Evolutionary conservation across 2,888 invertebrate species (phyloP).

Genomic region (Autographa pulchrina): DNA sequence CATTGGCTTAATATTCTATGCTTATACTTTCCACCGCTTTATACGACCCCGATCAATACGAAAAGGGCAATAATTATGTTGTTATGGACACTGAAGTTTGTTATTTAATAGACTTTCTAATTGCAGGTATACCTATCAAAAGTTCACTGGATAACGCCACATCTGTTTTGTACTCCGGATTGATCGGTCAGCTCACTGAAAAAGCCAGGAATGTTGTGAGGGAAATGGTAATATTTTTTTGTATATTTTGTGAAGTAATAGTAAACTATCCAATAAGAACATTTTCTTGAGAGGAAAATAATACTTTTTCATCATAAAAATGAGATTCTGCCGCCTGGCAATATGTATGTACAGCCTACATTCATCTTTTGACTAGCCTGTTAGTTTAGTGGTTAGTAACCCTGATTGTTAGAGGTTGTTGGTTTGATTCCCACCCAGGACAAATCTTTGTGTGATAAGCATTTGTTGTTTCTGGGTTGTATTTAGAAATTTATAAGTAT

Average conservation of each 20-base stretch:
- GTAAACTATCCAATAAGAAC: not conserved
- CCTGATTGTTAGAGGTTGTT: too few relatives aligned
- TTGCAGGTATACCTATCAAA: slow-evolving; percentile 95
- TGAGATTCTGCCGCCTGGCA: too few relatives aligned
- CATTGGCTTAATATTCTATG: slow-evolving; percentile 29
- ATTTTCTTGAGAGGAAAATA: too few relatives aligned
- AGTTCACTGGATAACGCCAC: slow-evolving; percentile 98
- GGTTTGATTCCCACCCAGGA: too few relatives aligned
- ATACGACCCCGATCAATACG: slow-evolving; percentile 30
- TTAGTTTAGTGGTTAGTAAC: too few relatives aligned
- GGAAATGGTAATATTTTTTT: slow-evolving; percentile 91
- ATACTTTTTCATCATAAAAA: too few relatives aligned
- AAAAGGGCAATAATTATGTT: not conserved
- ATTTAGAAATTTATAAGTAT: too few relatives aligned
- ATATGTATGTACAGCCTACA: too few relatives aligned
- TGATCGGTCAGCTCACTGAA: slow-evolving; percentile 97
- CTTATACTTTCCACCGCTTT: slow-evolving; percentile 7
- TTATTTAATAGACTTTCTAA: slow-evolving; percentile 49
- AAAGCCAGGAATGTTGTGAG: slow-evolving; percentile 98
- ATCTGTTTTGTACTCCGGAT: slow-evolving; percentile 97
- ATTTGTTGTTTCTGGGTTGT: too few relatives aligned
- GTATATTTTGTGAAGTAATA: not conserved
- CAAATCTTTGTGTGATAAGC: too few relatives aligned
- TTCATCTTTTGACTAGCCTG: too few relatives aligned
- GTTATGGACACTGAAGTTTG: not conserved